phyloP scores from a whole-genome alignment of 2,797 vertebrate species.

The Acridotheres tristis region DNA sequence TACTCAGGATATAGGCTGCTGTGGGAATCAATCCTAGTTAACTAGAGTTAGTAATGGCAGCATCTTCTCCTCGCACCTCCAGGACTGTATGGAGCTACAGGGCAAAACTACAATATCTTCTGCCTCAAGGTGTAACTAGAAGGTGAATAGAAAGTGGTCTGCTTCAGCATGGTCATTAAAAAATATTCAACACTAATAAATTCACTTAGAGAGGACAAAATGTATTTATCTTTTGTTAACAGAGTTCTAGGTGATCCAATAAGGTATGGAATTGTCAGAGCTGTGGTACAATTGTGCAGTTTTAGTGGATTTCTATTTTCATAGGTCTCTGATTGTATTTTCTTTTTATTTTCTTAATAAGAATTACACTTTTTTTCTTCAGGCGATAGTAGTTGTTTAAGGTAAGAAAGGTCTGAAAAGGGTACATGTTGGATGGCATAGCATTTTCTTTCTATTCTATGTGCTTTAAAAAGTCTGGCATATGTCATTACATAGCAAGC shows the following conservation, averaged over 20 bases:
- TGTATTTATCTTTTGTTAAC: not conserved
- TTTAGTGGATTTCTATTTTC: not conserved
- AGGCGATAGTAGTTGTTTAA: constrained; percentile 76
- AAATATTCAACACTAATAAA: not conserved
- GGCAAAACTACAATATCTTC: not conserved
- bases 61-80: not conserved
- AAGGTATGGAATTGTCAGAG: constrained; percentile 73
- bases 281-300: constrained; percentile 73
- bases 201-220: not conserved
- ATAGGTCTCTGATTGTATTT: not conserved
- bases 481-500: not conserved
- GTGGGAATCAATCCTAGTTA: not conserved
- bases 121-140: not conserved
- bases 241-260: constrained; percentile 75
- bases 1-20: not conserved
- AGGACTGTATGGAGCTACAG: not conserved
- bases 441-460: not conserved
- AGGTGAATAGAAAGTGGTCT: not conserved
- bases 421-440: constrained; percentile 73
- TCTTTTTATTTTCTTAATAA: not conserved
- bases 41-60: not conserved
- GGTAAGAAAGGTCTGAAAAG: constrained; percentile 80
- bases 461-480: not conserved
- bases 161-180: not conserved
- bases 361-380: not conserved